These are phyloP conservation scores for Upupa epops DNA, from an alignment of 2,113 vertebrate genomes.

Conservation along the genomic window DNA sequence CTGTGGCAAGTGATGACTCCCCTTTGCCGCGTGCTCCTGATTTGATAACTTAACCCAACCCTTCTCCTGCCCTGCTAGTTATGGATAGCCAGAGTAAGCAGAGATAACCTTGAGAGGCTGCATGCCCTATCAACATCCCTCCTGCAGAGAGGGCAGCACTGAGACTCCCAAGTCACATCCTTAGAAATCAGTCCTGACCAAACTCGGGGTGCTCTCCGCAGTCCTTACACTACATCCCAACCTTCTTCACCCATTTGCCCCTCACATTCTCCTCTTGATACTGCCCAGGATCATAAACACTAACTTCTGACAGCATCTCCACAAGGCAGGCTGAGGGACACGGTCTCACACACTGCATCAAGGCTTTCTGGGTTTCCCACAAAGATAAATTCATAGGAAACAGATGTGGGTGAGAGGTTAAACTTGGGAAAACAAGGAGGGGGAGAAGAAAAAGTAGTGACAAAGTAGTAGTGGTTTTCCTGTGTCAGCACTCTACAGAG, in stretches of 20 bases:
- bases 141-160: not conserved
- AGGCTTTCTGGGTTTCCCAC: not conserved
- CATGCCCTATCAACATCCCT: not conserved
- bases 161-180: not conserved
- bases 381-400: constrained; percentile 55
- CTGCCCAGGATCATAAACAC: not conserved
- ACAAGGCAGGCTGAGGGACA: not conserved
- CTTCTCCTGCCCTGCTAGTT: not conserved
- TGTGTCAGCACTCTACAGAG: constrained; percentile 44
- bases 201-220: not conserved
- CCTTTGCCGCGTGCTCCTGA: not conserved
- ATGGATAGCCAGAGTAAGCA: not conserved
- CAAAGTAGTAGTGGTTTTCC: constrained; percentile 34
- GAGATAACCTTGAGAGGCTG: not conserved
- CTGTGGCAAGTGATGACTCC: not conserved
- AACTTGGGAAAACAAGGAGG: constrained; percentile 30
- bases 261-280: not conserved
- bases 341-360: not conserved
- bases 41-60: not conserved
- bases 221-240: not conserved
- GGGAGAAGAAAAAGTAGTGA: not conserved
- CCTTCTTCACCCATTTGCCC: not conserved
- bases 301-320: not conserved
- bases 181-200: not conserved
- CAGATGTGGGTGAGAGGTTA: constrained; percentile 63